Evolutionary conservation across 1,140 invertebrate genomes (phyloP).

Genomic region (Drosophila pallidifrons): DNA sequence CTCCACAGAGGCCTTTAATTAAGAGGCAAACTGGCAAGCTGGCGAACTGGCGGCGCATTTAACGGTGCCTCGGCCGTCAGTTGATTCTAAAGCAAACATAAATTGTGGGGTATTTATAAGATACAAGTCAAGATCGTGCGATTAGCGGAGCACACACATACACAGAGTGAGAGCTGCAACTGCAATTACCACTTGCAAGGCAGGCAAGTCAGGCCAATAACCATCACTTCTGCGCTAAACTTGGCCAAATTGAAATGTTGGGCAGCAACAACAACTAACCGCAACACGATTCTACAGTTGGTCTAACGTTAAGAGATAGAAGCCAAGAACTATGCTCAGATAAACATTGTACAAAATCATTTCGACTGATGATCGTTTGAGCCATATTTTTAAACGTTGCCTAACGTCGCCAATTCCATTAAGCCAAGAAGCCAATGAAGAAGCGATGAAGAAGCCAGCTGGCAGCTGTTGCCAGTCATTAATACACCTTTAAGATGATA

Average conservation of each 20-base stretch:
- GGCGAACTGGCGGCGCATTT: constrained; percentile 43
- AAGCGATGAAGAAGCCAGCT: too few relatives aligned
- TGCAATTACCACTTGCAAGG: constrained; percentile 36
- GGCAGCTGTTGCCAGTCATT: constrained; percentile 28
- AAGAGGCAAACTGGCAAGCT: constrained; percentile 21
- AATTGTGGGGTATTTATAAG: constrained; percentile 78
- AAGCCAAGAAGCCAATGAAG: constrained; percentile 9
- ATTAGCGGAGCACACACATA: constrained; percentile 46
- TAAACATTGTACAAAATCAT: constrained; percentile 18
- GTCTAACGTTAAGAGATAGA: background rate
- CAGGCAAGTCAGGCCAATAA: constrained; percentile 19
- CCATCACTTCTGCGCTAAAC: constrained; percentile 20
- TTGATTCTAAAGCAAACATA: constrained; percentile 73
- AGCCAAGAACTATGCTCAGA: constrained; percentile 12
- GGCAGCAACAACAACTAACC: background rate
- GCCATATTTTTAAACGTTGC: constrained; percentile 31
- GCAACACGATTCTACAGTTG: background rate
- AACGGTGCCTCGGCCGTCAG: constrained; percentile 51
- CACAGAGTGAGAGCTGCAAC: background rate
- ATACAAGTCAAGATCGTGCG: constrained; percentile 68
- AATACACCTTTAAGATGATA: constrained; percentile 28
- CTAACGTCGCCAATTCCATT: constrained; percentile 39
- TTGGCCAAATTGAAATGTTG: constrained; percentile 54
- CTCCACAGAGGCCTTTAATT: constrained; percentile 25
- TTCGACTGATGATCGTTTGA: constrained; percentile 25